Percentiles rank a stretch among this genome's conserved stretches.
Evolutionary conservation across 2,888 invertebrate genomes (phyloP).

Genomic region (Idaea dimidiata): DNA sequence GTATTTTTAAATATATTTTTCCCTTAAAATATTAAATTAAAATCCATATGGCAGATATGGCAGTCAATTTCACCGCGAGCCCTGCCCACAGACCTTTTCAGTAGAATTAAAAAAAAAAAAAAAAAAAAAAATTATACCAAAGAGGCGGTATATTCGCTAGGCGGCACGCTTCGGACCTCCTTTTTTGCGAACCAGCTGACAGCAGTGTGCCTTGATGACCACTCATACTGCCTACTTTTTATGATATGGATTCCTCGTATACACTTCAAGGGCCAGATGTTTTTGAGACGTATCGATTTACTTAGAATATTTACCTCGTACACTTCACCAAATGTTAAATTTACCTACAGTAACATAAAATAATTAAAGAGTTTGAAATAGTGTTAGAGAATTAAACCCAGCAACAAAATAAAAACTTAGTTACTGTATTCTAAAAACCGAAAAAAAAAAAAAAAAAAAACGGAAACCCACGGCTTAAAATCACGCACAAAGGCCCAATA

Average conservation of each 20-base stretch:
- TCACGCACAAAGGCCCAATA: no score
- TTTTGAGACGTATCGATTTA: constrained; percentile 9
- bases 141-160: constrained; percentile 53
- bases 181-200: constrained; percentile 61
- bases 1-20: no score
- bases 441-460: no score
- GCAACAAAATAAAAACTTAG: no score
- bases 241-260: constrained; percentile 51
- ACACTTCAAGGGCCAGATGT: constrained; percentile 22
- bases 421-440: no score
- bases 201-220: constrained; percentile 65
- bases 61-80: constrained; percentile 26
- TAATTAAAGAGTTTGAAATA: no score
- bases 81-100: constrained; percentile 33
- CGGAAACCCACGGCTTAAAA: no score
- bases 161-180: constrained; percentile 72
- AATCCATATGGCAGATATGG: constrained; percentile 19
- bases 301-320: neutral
- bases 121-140: constrained; percentile 52
- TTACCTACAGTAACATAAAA: neutral
- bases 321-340: neutral
- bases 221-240: constrained; percentile 63
- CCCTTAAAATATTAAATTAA: neutral
- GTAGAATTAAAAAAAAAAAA: constrained; percentile 55
- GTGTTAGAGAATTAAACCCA: no score